A percentile compares a stretch with the other conserved stretches of the same genome.
Conservation (phyloP, 2,888 invertebrate species). For the Pycnomerus fuliginosus region DNA sequence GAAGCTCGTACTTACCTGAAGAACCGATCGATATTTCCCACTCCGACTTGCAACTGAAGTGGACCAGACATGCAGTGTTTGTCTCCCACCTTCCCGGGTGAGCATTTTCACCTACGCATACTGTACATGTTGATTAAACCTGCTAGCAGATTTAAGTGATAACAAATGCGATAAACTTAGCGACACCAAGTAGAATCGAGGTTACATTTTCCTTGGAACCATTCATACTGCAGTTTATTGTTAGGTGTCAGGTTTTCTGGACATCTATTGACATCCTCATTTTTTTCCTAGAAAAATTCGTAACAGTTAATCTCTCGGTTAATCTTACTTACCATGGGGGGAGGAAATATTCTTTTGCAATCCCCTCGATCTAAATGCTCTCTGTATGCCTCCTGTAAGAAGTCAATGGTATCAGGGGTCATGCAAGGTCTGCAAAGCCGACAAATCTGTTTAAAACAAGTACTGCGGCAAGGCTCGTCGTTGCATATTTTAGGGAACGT, state of each 20-base stretch:
- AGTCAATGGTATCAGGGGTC: constrained; percentile 57
- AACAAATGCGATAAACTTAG: too few species aligned
- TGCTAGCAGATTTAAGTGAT: too few species aligned
- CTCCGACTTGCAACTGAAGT: too few species aligned
- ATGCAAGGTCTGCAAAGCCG: constrained; percentile 79
- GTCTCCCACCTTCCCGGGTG: too few species aligned
- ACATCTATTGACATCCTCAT: constrained; percentile 41
- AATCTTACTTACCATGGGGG: constrained; percentile 56
- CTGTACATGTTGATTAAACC: too few species aligned
- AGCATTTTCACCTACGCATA: too few species aligned
- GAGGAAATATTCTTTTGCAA: constrained; percentile 81
- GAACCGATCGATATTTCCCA: too few species aligned
- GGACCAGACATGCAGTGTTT: too few species aligned
- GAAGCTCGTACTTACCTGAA: too few species aligned
- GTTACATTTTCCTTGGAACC: constrained; percentile 90
- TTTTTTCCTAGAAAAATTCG: not conserved
- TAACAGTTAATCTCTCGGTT: not conserved
- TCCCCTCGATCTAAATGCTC: constrained; percentile 81
- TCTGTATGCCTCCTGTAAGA: constrained; percentile 67
- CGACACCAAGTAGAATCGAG: constrained; percentile 81
- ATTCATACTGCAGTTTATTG: constrained; percentile 75
- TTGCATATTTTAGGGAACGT: constrained; percentile 72
- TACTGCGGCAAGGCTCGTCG: constrained; percentile 56
- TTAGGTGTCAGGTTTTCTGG: constrained; percentile 60
- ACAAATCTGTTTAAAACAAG: constrained; percentile 70